phyloP scores from a whole-genome alignment of 2,113 vertebrate species.

The Motacilla alba region DNA sequence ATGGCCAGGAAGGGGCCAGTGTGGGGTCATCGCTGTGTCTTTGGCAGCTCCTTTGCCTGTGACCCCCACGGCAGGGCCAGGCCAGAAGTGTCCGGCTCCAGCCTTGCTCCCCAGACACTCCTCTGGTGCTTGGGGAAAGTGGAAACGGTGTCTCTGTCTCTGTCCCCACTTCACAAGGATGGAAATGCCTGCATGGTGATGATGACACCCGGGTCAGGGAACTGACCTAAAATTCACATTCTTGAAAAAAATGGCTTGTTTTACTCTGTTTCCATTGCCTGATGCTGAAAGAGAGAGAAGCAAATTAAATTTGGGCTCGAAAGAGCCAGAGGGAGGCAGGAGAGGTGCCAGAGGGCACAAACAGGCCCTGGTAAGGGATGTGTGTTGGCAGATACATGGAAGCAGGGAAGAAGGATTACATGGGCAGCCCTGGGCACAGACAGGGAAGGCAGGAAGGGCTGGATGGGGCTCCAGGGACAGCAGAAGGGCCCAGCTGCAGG shows the following conservation, averaged over 20 bases:
- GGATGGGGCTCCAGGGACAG: background rate
- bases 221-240: background rate
- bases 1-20: background rate
- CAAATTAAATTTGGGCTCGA: background rate
- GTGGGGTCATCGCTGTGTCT: fast-evolving
- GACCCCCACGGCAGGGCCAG: background rate
- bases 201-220: background rate
- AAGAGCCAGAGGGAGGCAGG: background rate
- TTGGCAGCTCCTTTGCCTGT: background rate
- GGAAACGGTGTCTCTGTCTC: background rate
- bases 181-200: fast-evolving
- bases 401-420: background rate
- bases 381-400: fast-evolving
- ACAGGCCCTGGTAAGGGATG: background rate
- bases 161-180: background rate
- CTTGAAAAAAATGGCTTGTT: background rate
- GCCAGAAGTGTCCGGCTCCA: background rate
- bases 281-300: background rate
- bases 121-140: background rate
- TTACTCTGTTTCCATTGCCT: background rate
- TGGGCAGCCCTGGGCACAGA: background rate
- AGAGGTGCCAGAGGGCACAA: background rate
- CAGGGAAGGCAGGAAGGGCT: background rate
- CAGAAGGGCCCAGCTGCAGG: background rate
- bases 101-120: fast-evolving